Base-by-base conservation (phyloP, 2,113 vertebrate species). In the Zosterops japonicus region DNA sequence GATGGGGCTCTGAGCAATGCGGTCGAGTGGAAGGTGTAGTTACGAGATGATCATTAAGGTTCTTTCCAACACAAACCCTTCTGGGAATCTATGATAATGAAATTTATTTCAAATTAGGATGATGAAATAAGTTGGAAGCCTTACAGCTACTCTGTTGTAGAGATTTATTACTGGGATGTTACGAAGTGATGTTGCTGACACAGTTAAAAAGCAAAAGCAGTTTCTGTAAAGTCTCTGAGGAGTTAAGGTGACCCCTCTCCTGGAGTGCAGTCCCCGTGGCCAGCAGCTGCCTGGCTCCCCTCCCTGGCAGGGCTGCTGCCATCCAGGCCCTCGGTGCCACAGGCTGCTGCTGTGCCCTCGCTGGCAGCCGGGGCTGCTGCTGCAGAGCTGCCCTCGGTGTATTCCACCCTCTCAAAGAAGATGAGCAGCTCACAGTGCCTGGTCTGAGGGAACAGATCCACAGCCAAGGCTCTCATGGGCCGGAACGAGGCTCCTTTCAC, bases 381-480 rank as follows among this genome's bases (percentile, higher is more conserved):
- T 4, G 82, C 39, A 5, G 67, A 39, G 57, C 74, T 81, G 4
- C 92, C 85, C 0, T 97, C 83, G 19, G 90, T 12, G 2, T 98
- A 97, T 12, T 99, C 97, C 22, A 98, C 95, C 70, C 99, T 98
- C 93, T 99, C 99, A 21, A 99, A 98, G 91, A 99, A 95, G 83
- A 99, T 96, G 11, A 99, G 98, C 89, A 99, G 97, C 97, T 99
- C 99, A 1, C 99, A 99, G 46, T 99, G 99, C 65, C 98, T 97
- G 17, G 99, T 99, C 95, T 99, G 99, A 8, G 99, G 99, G 94
- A 99, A 99, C 64, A 99, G 98, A 90, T 99, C 99, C 96, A 99
- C 99, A 0, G 99, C 98, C 98, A 99, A 87, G 6, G 99, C 98
- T 95, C 97, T 97, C 21, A 99, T 75, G 0, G 99, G 99, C 13